Base-by-base conservation (phyloP, 2,797 vertebrate genomes). In the Enteromius afrohamiltoni region DNA sequence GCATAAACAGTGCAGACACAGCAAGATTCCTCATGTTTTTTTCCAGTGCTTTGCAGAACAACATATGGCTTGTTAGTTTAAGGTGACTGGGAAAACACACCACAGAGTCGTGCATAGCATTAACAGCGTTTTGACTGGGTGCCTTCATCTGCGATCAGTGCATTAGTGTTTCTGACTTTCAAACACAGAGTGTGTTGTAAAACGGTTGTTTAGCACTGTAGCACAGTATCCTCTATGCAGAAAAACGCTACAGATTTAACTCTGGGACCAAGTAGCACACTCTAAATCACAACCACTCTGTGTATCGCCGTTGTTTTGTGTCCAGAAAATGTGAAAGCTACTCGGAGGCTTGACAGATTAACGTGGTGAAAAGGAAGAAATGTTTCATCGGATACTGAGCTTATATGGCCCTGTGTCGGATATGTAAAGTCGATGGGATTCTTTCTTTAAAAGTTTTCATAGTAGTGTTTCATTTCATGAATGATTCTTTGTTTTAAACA, bases 41-140 rank as follows among this genome's bases (percentile, higher is more conserved):
- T 83, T 80, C 65, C 60, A 53, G 47, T 51, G 65, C 53, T 3
- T 8, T 75, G 74, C 21, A 23, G 69, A 86, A 88, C 85, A 86
- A 86, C 87, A 86, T 84, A 79, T 73, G 82, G 74, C 85, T 89
- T 90, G 87, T 89, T 86, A 82, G 69, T 77, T 86, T 75, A 84
- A 83, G 83, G 65, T 37, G 55, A 80, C 49, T 65, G 73, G 71
- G 80, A 80, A 86, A 80, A 67, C 85, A 73, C 55, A 64, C 85
- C 80, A 85, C 60, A 83, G 68, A 86, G 85, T 51, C 60, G 10
- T 60, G 86, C 83, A 78, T 55, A 85, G 78, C 70, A 68, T 86
- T 87, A 87, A 89, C 74, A 85, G 87, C n/a, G 79, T 87, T 88
- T 85, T 89, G 78, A 87, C 76, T 84, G 40, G 37, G 14, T 65